Conservation (phyloP, 2,888 invertebrate genomes). For the Heliothis peltigera region DNA sequence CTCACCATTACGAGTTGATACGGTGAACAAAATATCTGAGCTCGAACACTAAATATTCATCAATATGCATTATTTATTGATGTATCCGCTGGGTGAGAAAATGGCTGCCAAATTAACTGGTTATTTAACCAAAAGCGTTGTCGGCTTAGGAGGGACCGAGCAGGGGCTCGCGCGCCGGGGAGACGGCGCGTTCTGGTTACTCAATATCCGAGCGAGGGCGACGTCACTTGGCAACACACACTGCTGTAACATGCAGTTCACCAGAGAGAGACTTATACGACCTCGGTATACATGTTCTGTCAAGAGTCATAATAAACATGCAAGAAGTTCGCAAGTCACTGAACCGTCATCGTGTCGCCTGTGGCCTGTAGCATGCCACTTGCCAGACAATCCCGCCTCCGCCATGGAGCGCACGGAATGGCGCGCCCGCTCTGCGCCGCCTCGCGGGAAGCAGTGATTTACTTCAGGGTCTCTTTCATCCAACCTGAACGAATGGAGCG, state of each 20-base stretch:
- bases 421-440: neutral
- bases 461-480: conserved; percentile 28
- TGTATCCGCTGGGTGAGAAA: conserved; percentile 8
- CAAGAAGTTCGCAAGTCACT: neutral
- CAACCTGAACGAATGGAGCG: conserved; percentile 33
- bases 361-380: neutral
- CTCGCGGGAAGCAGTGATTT: conserved; percentile 32
- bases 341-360: neutral
- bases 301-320: neutral
- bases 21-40: neutral
- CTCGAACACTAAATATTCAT: conserved; percentile 1
- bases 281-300: too few species aligned
- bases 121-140: conserved; percentile 32
- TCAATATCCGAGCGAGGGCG: conserved; percentile 25
- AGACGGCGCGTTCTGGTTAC: conserved; percentile 24
- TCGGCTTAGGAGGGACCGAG: conserved; percentile 19
- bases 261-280: too few species aligned
- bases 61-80: neutral
- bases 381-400: too few species aligned
- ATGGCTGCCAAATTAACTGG: conserved; percentile 19
- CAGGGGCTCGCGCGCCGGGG: neutral
- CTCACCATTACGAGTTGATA: neutral
- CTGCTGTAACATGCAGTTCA: too few species aligned
- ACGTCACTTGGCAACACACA: neutral
- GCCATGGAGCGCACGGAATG: neutral